Conservation (phyloP, 2,797 vertebrate species). For the Denticeps clupeoides region DNA sequence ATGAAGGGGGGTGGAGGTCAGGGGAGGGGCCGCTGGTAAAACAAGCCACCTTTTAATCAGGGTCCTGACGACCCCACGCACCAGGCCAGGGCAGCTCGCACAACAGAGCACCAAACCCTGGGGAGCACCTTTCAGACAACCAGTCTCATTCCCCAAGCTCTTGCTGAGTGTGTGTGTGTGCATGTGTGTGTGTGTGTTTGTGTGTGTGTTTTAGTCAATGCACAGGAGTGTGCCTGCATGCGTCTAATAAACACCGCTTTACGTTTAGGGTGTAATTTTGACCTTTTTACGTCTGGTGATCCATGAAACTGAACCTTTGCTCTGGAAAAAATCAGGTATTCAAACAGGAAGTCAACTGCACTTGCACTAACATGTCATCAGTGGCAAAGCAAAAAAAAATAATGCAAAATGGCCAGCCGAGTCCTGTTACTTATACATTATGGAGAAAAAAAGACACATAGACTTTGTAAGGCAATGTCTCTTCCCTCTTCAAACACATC, state of each 20-base stretch:
- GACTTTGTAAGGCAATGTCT: constrained; percentile 2
- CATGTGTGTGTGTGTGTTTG: background rate
- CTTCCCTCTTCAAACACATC: constrained; percentile 30
- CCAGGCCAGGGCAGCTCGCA: constrained; percentile 23
- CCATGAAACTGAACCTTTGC: constrained; percentile 1
- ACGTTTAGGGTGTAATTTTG: too few species aligned
- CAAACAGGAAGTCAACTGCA: background rate
- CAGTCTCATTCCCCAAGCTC: constrained; percentile 7
- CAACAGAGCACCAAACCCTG: background rate
- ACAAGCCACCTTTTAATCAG: constrained; percentile 52
- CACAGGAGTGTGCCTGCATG: background rate
- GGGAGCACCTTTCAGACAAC: constrained; percentile 1
- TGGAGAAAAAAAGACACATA: constrained; percentile 28
- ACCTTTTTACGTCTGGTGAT: too few species aligned
- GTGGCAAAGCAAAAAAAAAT: constrained; percentile 26
- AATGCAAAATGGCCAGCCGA: constrained; percentile 23
- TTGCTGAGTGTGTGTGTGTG: constrained; percentile 6
- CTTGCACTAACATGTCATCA: background rate
- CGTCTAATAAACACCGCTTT: too few species aligned
- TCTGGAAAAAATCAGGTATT: background rate
- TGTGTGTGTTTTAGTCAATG: constrained; percentile 5
- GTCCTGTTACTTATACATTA: constrained; percentile 40
- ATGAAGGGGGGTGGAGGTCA: constrained; percentile 48
- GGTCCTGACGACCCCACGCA: constrained; percentile 19
- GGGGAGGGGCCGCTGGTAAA: constrained; percentile 35